Evolutionary conservation across 2,113 vertebrate species (phyloP).

Genomic region (Tachysurus vachellii): DNA sequence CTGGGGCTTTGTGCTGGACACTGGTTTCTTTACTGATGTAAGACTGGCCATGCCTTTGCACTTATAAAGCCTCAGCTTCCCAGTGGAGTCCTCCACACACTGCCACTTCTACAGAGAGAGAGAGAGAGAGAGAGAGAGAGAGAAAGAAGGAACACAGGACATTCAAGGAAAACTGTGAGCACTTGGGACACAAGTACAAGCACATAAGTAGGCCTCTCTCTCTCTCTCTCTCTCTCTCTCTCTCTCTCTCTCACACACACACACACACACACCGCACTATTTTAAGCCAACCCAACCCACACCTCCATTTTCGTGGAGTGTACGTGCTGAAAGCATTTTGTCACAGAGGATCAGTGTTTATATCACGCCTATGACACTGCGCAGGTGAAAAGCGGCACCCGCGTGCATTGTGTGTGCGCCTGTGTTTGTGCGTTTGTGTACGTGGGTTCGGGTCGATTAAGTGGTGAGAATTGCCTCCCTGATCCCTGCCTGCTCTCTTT

Average conservation of each 20-base stretch:
- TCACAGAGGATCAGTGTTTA: slow-evolving; percentile 17
- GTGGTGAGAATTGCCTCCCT: slow-evolving; percentile 39
- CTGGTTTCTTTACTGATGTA: slow-evolving; percentile 53
- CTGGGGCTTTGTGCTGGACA: slow-evolving; percentile 80
- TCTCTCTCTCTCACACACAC: background rate
- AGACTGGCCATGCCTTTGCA: slow-evolving; percentile 78
- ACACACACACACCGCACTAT: background rate
- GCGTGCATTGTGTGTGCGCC: background rate
- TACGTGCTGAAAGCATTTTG: slow-evolving; percentile 4
- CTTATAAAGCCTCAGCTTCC: slow-evolving; percentile 89
- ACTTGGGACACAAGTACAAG: slow-evolving; percentile 4
- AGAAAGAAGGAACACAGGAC: background rate
- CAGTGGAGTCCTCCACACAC: slow-evolving; percentile 88
- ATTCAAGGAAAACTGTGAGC: slow-evolving; percentile 21
- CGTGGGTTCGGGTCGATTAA: slow-evolving; percentile 6
- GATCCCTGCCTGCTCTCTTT: slow-evolving; percentile 13
- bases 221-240: background rate
- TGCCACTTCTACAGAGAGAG: slow-evolving; percentile 86
- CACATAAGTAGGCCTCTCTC: slow-evolving; percentile 24
- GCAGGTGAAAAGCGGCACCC: slow-evolving; percentile 42
- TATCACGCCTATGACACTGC: slow-evolving; percentile 17
- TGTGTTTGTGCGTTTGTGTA: slow-evolving; percentile 19
- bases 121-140: background rate
- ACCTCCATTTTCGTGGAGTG: background rate
- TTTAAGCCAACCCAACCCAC: slow-evolving; percentile 16